Conservation (phyloP, 2,797 vertebrate genomes). For the Forpus xanthops region DNA sequence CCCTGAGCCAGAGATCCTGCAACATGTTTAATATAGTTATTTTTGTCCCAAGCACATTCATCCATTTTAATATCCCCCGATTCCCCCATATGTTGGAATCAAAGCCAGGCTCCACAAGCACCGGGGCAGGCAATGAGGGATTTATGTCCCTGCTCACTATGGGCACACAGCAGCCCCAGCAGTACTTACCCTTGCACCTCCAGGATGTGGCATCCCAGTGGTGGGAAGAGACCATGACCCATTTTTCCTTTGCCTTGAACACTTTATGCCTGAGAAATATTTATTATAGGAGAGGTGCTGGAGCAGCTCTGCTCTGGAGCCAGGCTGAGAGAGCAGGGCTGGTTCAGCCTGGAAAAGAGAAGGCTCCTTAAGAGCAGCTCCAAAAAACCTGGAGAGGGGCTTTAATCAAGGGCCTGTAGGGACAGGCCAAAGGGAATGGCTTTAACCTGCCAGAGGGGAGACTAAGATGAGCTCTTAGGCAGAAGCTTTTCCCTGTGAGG, state of each 20-base stretch:
- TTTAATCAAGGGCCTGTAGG: too few species aligned
- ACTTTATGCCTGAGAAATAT: background rate
- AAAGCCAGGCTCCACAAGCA: background rate
- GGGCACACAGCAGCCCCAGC: background rate
- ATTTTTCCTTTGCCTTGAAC: background rate
- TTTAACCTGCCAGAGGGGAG: too few species aligned
- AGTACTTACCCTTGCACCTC: background rate
- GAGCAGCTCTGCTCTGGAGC: background rate
- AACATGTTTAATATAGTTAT: background rate
- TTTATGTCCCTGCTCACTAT: background rate
- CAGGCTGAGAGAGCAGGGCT: background rate
- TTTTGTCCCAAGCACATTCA: background rate
- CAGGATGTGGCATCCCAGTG: rapidly evolving
- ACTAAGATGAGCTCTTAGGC: too few species aligned
- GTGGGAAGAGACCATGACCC: background rate
- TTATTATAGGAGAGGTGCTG: background rate
- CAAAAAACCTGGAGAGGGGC: background rate
- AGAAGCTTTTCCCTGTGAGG: background rate
- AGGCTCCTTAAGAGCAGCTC: background rate
- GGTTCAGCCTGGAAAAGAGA: background rate
- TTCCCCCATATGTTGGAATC: background rate
- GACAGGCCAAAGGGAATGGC: too few species aligned
- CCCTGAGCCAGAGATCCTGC: background rate
- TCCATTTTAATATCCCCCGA: background rate
- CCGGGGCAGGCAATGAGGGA: background rate